Evolutionary conservation across 2,797 vertebrate species (phyloP).

Genomic region (Mormyrus proboscirostris): DNA sequence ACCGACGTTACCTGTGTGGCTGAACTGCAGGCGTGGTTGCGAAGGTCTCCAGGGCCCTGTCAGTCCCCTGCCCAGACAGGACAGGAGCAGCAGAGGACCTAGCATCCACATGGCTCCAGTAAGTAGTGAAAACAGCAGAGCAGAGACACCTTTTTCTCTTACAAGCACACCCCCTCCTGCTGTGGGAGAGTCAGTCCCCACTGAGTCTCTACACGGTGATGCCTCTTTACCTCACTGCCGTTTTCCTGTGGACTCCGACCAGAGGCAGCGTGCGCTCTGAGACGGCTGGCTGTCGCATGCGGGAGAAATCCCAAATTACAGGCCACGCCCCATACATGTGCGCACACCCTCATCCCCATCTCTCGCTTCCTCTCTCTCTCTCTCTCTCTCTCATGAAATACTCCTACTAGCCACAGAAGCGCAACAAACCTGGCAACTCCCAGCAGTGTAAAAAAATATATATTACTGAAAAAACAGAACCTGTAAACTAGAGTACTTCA

Average conservation of each 20-base stretch:
- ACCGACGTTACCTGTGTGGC: slow-evolving; percentile 39
- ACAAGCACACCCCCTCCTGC: background rate
- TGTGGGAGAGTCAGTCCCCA: background rate
- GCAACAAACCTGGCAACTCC: slow-evolving; percentile 14
- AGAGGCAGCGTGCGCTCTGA: slow-evolving; percentile 6
- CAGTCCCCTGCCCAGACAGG: slow-evolving; percentile 44
- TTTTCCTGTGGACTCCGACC: slow-evolving; percentile 18
- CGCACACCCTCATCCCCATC: slow-evolving; percentile 20
- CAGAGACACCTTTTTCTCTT: background rate
- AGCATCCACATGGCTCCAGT: slow-evolving; percentile 30
- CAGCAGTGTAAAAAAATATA: slow-evolving; percentile 25
- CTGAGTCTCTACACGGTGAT: background rate
- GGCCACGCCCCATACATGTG: slow-evolving; percentile 25
- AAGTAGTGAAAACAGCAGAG: background rate
- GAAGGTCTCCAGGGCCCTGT: slow-evolving; percentile 62
- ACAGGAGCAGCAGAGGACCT: slow-evolving; percentile 41
- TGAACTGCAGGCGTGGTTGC: slow-evolving; percentile 65
- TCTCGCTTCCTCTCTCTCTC: slow-evolving; percentile 29
- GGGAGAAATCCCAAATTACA: slow-evolving; percentile 29
- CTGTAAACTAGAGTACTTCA: slow-evolving; percentile 18
- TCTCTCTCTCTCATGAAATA: slow-evolving; percentile 25
- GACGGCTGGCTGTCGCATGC: slow-evolving; percentile 21
- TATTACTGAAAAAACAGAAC: slow-evolving; percentile 21
- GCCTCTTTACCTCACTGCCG: slow-evolving; percentile 10
- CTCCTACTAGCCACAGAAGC: slow-evolving; percentile 14